phyloP scores from a whole-genome alignment of 2,797 vertebrate species.

The Bradypodion ventrale region DNA sequence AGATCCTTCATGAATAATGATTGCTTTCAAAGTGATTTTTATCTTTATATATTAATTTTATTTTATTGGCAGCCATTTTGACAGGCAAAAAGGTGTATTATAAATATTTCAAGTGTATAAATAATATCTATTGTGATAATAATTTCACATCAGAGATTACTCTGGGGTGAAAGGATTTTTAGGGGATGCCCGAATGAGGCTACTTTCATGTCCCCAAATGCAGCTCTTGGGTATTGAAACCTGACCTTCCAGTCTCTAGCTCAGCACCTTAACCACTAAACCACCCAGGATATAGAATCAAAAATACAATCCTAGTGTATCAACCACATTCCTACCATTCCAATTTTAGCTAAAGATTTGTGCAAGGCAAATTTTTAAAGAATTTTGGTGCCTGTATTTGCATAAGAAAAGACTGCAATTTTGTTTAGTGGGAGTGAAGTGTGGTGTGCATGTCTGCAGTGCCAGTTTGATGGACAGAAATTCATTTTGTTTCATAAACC shows the following conservation, averaged over 20 bases:
- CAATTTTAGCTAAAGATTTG: not conserved
- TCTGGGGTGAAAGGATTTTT: no score
- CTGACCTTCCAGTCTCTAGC: no score
- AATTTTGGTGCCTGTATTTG: not conserved
- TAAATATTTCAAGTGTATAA: not conserved
- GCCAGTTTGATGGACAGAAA: constrained; percentile 1
- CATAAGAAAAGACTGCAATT: not conserved
- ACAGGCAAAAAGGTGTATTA: not conserved
- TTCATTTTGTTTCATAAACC: constrained; percentile 14
- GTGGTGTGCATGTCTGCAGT: not conserved
- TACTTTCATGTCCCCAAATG: no score
- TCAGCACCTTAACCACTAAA: no score
- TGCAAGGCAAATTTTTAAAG: not conserved
- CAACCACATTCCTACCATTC: not conserved
- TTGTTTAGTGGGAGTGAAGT: not conserved
- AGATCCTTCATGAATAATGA: not conserved
- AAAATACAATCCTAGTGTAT: not conserved
- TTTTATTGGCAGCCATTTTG: not conserved
- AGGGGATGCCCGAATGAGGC: no score
- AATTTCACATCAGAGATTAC: not conserved
- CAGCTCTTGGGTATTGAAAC: no score
- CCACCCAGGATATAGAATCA: no score
- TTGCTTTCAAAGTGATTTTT: not conserved
- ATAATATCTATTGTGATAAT: not conserved
- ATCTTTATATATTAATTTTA: not conserved